A percentile compares a stretch with the other conserved stretches of the same genome.
phyloP scores from a whole-genome alignment of 2,888 invertebrate species.

The Anoplius nigerrimus region DNA sequence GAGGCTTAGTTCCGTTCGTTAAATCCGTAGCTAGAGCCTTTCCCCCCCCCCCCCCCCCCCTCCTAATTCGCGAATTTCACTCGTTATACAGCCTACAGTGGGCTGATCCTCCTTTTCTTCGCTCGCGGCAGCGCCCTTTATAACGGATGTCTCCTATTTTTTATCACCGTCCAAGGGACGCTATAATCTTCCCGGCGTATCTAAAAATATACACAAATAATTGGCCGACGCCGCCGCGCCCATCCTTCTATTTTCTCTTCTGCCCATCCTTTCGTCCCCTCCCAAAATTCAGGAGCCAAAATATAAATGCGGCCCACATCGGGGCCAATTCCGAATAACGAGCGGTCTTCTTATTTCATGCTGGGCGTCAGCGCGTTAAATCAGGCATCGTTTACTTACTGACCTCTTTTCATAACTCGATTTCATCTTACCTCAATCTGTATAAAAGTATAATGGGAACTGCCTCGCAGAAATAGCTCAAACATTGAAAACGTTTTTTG shows the following conservation, averaged over 20 bases:
- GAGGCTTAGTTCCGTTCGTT: no score
- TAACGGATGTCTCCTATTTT: neutral
- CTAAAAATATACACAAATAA: conserved; percentile 28
- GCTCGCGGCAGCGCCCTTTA: no score
- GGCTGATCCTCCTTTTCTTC: no score
- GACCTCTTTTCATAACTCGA: neutral
- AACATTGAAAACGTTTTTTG: no score
- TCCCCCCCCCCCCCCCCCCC: no score
- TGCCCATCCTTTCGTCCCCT: neutral
- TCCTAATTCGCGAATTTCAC: no score
- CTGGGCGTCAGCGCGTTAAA: neutral
- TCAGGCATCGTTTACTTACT: neutral
- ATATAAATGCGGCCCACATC: conserved; percentile 23
- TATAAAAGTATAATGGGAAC: no score
- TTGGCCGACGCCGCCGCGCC: conserved; percentile 18
- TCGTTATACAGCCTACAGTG: no score
- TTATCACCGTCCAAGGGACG: conserved; percentile 1
- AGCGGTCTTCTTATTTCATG: neutral
- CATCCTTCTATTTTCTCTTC: neutral
- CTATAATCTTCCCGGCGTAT: conserved; percentile 19
- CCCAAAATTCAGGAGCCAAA: conserved; percentile 11
- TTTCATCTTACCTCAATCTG: no score
- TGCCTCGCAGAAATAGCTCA: no score
- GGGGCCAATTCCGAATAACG: conserved; percentile 21
- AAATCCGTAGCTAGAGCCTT: no score